Base-by-base conservation (phyloP, 2,113 vertebrate species). In the Brachionichthys hirsutus region DNA sequence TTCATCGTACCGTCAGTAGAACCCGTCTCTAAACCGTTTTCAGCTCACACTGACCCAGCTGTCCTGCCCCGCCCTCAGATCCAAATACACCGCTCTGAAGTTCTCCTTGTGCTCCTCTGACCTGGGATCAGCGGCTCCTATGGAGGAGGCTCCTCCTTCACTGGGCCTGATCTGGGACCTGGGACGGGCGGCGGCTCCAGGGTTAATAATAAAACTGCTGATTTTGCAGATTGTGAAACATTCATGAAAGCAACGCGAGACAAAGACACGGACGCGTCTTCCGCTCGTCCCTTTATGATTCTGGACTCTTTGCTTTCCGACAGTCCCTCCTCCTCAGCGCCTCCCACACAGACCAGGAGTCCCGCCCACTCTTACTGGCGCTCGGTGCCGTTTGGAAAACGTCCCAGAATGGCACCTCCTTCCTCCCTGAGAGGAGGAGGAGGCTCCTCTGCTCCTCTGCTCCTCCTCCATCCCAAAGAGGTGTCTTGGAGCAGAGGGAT, bases 11-110 rank as follows among this genome's bases (percentile, higher is more conserved):
- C 24, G 24, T 6, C 24, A 8, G 61, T 63, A 52, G 69, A 70
- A 73, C 62, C 13, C 12, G 53, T 65, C 50, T 81, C 38, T 60
- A 67, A 47, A 79, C 67, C 53, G 44, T 62, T 79, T 78, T 87
- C 72, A 62, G 20, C 30, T 65, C 50, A 89, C 85, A 85, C 84
- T 64, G 82, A 36, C 66, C 67, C n/a, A 65, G 72, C 82, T 89
- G 83, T 89, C 85, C 80, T 30, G 54, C 45, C 18, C 8, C 55
- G 62, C 22, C 41, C 55, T 56, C 19, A 16, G 57, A 62, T 84
- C 72, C 72, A 82, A 81, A 86, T 85, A 75, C 58, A 74, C 67
- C 41, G 71, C 70, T 82, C 59, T 65, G 74, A 84, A 85, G 75
- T 78, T 82, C 70, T 75, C 69, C 83, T 87, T 87, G 81, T 85